Conservation (phyloP, 2,113 vertebrate species). For the Campylorhamphus procurvoides region DNA sequence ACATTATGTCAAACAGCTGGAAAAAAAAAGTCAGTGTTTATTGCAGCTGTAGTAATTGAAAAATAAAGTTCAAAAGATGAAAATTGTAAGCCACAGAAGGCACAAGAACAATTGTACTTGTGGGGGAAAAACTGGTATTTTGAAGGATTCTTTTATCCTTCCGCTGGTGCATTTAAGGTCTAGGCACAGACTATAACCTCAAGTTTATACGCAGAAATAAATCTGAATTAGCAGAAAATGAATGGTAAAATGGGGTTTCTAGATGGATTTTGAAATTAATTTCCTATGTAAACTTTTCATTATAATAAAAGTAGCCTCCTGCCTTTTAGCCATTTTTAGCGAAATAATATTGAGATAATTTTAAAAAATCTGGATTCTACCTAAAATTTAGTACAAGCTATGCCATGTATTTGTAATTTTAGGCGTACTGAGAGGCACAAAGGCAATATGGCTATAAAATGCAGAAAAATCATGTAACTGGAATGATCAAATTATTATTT, state of each 20-base stretch:
- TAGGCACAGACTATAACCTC: slow-evolving; percentile 85
- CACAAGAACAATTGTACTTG: slow-evolving; percentile 84
- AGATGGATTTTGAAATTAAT: slow-evolving; percentile 54
- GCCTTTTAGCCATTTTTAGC: slow-evolving; percentile 48
- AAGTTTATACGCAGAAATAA: slow-evolving; percentile 82
- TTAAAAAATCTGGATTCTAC: slow-evolving; percentile 11
- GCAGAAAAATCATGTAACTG: slow-evolving; percentile 20
- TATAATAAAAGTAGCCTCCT: slow-evolving; percentile 59
- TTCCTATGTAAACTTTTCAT: slow-evolving; percentile 65
- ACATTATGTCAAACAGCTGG: slow-evolving; percentile 80
- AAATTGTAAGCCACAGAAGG: slow-evolving; percentile 84
- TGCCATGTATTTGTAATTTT: slow-evolving; percentile 43
- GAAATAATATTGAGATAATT: slow-evolving; percentile 36
- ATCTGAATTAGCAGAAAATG: slow-evolving; percentile 69
- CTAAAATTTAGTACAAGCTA: slow-evolving; percentile 36
- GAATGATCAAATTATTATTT: slow-evolving; percentile 4
- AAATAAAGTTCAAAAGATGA: slow-evolving; percentile 81
- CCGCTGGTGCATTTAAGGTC: slow-evolving; percentile 88
- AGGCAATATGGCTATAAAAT: slow-evolving; percentile 66
- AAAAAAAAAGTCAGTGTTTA: slow-evolving; percentile 78
- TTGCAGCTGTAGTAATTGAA: slow-evolving; percentile 81
- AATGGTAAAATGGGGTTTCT: slow-evolving; percentile 62
- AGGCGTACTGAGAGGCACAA: slow-evolving; percentile 60
- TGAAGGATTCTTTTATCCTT: slow-evolving; percentile 82
- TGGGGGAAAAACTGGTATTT: slow-evolving; percentile 81